Evolutionary conservation across 2,113 vertebrate genomes (phyloP), one percentile per base, ranked within the genome.

Genomic region (Psammodynastes pulverulentus): DNA sequence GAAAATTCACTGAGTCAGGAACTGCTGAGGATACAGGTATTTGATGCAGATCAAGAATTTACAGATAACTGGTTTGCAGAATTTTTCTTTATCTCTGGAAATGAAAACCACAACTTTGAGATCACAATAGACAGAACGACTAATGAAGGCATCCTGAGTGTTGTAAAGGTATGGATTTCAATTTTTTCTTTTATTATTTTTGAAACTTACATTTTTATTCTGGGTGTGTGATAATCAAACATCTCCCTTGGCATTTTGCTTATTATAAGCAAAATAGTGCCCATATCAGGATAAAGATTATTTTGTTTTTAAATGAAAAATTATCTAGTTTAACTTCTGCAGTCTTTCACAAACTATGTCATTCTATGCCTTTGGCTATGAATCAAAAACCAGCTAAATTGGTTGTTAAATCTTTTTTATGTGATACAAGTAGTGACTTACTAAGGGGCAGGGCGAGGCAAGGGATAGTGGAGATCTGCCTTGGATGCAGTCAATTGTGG

Each of bases 131-230:
- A 99, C 95, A 95, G 97, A 52, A 88, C 94, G 4, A 99, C 98
- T 94, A 99, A 99, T 5, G 98, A 99, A 95, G 99, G 98, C 90
- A 95, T 99, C 92, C 95, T 99, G 86, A 98, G 97, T 97, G 97
- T 99, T 24, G 86, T 98, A 92, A 97, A 98, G 98, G 98, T 98
- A 97, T 84, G 34, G 1, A 6, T 90, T 95, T 89, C 94, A 84
- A 93, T 54, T 29, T 43, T 58, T 62, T 43, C 67, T 89, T 72
- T 86, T 39, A 15, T 10, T 89, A 46, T 45, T 29, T 13, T 12
- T 84, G 29, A 92, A 39, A 89, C 8, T n/a, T 3, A 93, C 6
- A 92, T 53, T 89, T 21, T 84, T 7, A 19, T n/a, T 86, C 21
- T 15, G 26, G 21, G 7, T 88, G 9, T 45, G 48, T 45, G 17